Percentiles rank a stretch among this genome's conserved stretches.
Conservation (phyloP, 92 coral and sea anemone species). For the Isaurus tuberculatus region DNA sequence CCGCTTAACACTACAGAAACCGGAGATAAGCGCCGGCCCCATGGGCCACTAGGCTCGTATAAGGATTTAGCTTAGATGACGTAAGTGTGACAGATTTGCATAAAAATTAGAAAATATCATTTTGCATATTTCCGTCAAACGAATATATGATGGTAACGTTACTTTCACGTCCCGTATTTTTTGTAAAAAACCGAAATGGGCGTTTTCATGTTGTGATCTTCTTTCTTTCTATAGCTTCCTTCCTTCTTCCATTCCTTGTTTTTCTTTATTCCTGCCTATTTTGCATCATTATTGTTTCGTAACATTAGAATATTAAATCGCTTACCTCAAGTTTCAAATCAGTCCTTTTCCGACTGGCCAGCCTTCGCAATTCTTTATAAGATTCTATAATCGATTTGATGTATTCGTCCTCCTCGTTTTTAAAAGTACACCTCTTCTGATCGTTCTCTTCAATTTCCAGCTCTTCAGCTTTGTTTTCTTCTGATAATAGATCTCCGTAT, state of each 20-base stretch:
- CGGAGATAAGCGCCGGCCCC: too few species aligned
- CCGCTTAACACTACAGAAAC: too few species aligned
- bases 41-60: too few species aligned
- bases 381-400: not conserved
- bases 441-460: not conserved
- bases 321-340: not conserved
- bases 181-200: too few species aligned
- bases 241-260: not conserved
- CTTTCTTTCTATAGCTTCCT: too few species aligned
- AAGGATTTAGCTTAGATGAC: too few species aligned
- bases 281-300: not conserved
- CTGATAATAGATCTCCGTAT: constrained; percentile 34
- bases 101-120: too few species aligned
- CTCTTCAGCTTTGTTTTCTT: not conserved
- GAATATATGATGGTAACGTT: too few species aligned
- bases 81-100: too few species aligned
- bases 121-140: too few species aligned
- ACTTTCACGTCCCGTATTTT: too few species aligned
- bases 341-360: not conserved
- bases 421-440: not conserved
- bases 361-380: not conserved
- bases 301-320: not conserved
- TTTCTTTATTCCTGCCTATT: not conserved
- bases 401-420: not conserved
- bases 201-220: too few species aligned